Evolutionary conservation across 2,888 invertebrate genomes (phyloP).

Genomic region (Boloria selene): DNA sequence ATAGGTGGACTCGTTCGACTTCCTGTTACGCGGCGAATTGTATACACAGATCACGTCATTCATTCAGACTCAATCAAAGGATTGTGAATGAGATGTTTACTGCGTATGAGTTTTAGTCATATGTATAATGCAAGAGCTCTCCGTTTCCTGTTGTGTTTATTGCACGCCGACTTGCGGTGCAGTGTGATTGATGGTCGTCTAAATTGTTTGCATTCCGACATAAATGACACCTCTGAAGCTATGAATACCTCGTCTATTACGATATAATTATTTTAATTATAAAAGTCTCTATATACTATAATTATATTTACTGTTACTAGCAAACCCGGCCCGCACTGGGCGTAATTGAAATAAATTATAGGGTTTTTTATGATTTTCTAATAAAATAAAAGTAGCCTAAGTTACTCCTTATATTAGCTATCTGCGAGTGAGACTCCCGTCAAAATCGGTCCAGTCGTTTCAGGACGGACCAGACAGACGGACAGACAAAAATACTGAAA

Average conservation of each 20-base stretch:
- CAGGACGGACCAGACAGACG: no score
- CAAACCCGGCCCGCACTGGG: no score
- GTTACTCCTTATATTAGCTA: no score
- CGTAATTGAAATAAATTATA: no score
- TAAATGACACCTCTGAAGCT: conserved; percentile 1
- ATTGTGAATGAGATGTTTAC: conserved; percentile 78
- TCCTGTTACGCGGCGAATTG: conserved; percentile 74
- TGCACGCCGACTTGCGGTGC: conserved; percentile 27
- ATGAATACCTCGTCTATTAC: not conserved
- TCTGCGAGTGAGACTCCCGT: no score
- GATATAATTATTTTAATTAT: no score
- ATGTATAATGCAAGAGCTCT: conserved; percentile 53
- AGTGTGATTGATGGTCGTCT: conserved; percentile 30
- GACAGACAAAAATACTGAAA: no score
- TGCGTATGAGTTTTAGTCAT: conserved; percentile 54
- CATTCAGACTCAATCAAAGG: conserved; percentile 79
- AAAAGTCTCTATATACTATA: no score
- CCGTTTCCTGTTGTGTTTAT: conserved; percentile 65
- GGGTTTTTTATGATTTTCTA: no score
- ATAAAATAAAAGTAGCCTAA: no score
- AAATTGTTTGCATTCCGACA: conserved; percentile 17
- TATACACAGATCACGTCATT: conserved; percentile 77
- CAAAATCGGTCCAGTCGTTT: no score
- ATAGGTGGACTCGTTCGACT: conserved; percentile 72
- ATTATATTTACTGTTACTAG: no score